These are phyloP conservation scores for Procambarus virginalis DNA, from an alignment of 1,140 invertebrate species.

Conservation along the genomic window DNA sequence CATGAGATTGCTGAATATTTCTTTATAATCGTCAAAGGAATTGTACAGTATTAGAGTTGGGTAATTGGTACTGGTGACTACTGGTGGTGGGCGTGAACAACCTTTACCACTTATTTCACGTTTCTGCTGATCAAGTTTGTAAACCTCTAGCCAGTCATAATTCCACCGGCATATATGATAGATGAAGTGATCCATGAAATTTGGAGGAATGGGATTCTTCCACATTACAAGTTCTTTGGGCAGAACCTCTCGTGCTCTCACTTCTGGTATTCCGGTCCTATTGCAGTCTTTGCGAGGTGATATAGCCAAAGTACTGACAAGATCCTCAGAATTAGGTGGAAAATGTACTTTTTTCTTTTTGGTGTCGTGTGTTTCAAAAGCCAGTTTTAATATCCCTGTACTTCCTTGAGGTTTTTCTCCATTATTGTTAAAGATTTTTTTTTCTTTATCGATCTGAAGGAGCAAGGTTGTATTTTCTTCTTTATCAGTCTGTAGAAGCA, in stretches of 20 bases:
- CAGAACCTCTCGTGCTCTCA: slow-evolving; percentile 46
- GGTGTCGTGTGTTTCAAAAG: neutral
- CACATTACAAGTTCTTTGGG: slow-evolving; percentile 33
- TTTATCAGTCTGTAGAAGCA: neutral
- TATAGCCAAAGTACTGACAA: slow-evolving; percentile 40
- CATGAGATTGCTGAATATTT: slow-evolving; percentile 56
- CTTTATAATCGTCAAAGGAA: slow-evolving; percentile 61
- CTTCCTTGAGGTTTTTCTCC: neutral
- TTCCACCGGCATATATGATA: slow-evolving; percentile 63
- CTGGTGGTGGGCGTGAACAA: slow-evolving; percentile 40
- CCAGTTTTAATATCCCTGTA: neutral
- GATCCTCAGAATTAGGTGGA: slow-evolving; percentile 38
- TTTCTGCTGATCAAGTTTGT: slow-evolving; percentile 39
- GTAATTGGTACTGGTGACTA: slow-evolving; percentile 39
- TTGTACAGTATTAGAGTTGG: slow-evolving; percentile 68
- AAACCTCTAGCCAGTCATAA: slow-evolving; percentile 68
- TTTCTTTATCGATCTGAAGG: neutral
- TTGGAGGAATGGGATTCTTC: slow-evolving; percentile 37
- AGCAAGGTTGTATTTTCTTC: neutral
- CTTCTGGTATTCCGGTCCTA: slow-evolving; percentile 15
- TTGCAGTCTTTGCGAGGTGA: slow-evolving; percentile 56
- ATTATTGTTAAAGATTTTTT: neutral
- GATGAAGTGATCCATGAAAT: slow-evolving; percentile 59
- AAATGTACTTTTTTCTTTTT: slow-evolving; percentile 41
- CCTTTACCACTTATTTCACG: slow-evolving; percentile 18